Evolutionary conservation across 2,888 invertebrate species (phyloP).

Genomic region (Agrotis clavis): DNA sequence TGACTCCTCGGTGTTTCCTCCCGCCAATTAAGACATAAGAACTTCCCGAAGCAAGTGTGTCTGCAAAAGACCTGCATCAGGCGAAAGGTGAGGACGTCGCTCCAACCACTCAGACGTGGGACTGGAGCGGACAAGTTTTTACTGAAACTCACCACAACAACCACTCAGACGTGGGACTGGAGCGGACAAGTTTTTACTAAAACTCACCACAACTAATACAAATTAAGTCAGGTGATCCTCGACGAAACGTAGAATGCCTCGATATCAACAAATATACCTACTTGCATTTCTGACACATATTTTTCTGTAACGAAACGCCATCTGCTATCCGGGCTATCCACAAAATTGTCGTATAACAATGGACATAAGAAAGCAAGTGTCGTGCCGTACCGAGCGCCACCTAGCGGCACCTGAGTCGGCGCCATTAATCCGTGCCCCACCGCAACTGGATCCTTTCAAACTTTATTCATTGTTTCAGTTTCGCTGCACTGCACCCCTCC

Average conservation of each 20-base stretch:
- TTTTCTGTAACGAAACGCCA: background rate
- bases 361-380: conserved; percentile 65
- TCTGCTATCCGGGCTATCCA: background rate
- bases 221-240: background rate
- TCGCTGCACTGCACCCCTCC: conserved; percentile 74
- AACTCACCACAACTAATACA: no score
- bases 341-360: conserved; percentile 60
- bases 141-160: no score
- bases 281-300: no score
- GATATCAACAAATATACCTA: background rate
- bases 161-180: no score
- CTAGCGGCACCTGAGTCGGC: conserved; percentile 78
- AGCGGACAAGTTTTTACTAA: no score
- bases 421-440: conserved; percentile 78
- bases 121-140: no score
- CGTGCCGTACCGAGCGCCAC: conserved; percentile 69
- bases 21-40: no score
- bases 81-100: no score
- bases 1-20: no score
- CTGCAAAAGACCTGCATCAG: no score
- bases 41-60: no score
- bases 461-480: conserved; percentile 87
- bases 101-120: no score
- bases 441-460: conserved; percentile 80
- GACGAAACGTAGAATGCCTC: background rate